Conservation (phyloP, 2,113 vertebrate species). For the pig (Sus scrofa) region DNA sequence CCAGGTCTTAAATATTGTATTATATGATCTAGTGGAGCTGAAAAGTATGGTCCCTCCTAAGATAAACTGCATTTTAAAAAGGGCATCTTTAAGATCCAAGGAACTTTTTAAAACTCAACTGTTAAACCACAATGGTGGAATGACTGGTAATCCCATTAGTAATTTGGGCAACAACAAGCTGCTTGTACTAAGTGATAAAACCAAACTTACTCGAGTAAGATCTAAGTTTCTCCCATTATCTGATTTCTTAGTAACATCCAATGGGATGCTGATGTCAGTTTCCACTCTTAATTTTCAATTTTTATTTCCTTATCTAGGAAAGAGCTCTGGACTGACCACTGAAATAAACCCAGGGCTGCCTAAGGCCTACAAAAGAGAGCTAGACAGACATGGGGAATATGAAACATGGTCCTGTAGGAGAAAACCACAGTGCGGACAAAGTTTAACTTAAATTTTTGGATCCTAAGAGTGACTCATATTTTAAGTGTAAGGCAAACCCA, state of each 20-base stretch:
- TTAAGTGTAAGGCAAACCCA: slow-evolving; percentile 75
- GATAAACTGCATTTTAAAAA: not conserved
- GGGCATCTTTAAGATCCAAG: not conserved
- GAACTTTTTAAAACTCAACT: not conserved
- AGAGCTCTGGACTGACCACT: not conserved
- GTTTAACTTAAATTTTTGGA: slow-evolving; percentile 58
- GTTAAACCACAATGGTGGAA: not conserved
- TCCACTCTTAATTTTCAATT: not conserved
- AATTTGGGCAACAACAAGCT: not conserved
- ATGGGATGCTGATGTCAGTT: not conserved
- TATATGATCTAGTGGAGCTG: not conserved
- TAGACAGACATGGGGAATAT: not conserved
- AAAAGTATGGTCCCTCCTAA: not conserved
- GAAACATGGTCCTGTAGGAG: not conserved
- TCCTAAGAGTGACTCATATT: slow-evolving; percentile 75
- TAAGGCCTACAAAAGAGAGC: not conserved
- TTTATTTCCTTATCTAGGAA: not conserved
- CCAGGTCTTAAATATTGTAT: not conserved
- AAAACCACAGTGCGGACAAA: not conserved
- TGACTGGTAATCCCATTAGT: not conserved
- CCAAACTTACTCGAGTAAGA: not conserved
- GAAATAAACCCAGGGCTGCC: slow-evolving; percentile 32
- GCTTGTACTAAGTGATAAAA: not conserved
- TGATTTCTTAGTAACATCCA: not conserved
- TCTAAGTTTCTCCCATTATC: not conserved